phyloP scores from a whole-genome alignment of 2,888 invertebrate genomes.

The Cynaeus angustus region DNA sequence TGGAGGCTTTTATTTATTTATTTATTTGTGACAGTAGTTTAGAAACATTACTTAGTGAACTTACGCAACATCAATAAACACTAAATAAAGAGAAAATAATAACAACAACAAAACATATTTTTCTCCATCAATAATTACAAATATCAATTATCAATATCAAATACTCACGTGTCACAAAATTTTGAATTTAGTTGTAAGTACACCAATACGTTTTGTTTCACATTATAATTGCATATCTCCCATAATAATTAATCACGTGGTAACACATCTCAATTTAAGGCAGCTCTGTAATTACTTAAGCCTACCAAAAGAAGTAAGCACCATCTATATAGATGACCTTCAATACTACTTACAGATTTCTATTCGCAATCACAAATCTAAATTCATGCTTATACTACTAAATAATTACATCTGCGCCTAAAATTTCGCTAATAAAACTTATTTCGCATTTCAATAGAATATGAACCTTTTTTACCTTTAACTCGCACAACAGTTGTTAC shows the following conservation, averaged over 20 bases:
- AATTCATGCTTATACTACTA: background rate
- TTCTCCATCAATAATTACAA: too few species aligned
- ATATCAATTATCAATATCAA: too few species aligned
- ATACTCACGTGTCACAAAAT: too few species aligned
- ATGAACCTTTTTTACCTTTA: slow-evolving; percentile 11
- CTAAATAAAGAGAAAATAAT: too few species aligned
- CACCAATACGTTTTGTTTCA: too few species aligned
- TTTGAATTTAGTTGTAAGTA: too few species aligned
- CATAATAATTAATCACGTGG: background rate
- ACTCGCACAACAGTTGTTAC: background rate
- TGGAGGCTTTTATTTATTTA: too few species aligned
- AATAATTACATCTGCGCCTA: background rate
- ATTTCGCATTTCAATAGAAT: background rate
- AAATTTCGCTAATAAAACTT: background rate
- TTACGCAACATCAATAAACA: too few species aligned
- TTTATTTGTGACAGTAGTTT: too few species aligned
- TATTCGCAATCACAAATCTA: background rate
- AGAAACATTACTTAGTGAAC: too few species aligned
- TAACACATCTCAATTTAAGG: background rate
- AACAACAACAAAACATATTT: too few species aligned
- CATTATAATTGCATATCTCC: background rate
- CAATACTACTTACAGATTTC: background rate
- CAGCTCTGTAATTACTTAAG: background rate
- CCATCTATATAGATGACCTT: background rate
- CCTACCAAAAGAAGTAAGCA: background rate